These are phyloP conservation scores for Lepisosteus oculatus DNA, from an alignment of 2,113 vertebrate genomes.

Conservation along the genomic window DNA sequence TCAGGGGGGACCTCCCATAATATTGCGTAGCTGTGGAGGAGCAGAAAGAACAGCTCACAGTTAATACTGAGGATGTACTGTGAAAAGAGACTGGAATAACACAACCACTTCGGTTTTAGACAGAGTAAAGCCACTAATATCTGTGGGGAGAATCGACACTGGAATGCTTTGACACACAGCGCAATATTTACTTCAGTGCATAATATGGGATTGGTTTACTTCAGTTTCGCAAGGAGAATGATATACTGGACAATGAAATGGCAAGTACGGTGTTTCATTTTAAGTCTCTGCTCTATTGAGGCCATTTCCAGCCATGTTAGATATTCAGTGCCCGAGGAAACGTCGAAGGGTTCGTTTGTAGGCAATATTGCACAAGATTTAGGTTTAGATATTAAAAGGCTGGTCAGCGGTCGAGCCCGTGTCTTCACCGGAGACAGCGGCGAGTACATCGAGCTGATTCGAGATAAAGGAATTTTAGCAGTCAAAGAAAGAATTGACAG, in stretches of 20 bases:
- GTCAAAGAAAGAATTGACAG: not conserved
- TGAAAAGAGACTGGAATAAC: too few relatives aligned
- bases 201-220: too few relatives aligned
- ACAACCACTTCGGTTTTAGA: too few relatives aligned
- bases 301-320: not conserved
- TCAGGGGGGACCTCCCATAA: not conserved
- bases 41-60: not conserved
- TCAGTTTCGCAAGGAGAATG: too few relatives aligned
- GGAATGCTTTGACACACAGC: not conserved
- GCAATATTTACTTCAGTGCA: too few relatives aligned
- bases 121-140: too few relatives aligned
- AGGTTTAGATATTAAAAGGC: not conserved
- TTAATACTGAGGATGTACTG: not conserved
- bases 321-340: not conserved
- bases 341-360: not conserved
- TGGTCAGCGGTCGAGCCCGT: not conserved
- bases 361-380: slow-evolving; percentile 6
- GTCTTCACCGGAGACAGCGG: not conserved
- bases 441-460: not conserved
- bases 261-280: not conserved
- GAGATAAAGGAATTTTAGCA: not conserved
- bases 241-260: too few relatives aligned
- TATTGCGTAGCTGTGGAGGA: too few relatives aligned
- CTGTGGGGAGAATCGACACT: too few relatives aligned
- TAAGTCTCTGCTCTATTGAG: slow-evolving; percentile 24